Conservation (phyloP, 2,888 invertebrate species). For the Apomyelois bistriatella region DNA sequence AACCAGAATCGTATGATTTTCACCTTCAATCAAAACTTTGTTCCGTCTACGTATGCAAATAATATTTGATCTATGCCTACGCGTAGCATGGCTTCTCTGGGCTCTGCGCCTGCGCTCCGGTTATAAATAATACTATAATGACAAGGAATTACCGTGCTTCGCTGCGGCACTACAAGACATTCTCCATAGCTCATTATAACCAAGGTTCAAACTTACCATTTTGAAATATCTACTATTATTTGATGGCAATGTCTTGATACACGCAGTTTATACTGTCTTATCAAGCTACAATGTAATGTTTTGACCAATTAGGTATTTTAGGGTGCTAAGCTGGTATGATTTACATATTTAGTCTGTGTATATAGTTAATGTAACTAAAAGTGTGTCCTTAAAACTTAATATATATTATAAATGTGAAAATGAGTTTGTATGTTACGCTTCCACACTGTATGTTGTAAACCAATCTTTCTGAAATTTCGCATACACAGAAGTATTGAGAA, state of each 20-base stretch:
- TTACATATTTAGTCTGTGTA: too few relatives aligned
- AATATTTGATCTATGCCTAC: slow-evolving; percentile 31
- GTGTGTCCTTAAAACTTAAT: too few relatives aligned
- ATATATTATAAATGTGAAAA: too few relatives aligned
- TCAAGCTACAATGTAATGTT: not conserved
- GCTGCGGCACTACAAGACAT: slow-evolving; percentile 57
- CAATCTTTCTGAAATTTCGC: too few relatives aligned
- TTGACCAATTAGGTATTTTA: too few relatives aligned
- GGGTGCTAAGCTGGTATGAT: not conserved
- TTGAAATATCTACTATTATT: slow-evolving; percentile 36
- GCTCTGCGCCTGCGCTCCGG: slow-evolving; percentile 46
- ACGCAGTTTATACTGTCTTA: slow-evolving; percentile 14
- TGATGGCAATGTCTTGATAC: slow-evolving; percentile 15
- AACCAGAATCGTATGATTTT: too few relatives aligned
- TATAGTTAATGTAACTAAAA: too few relatives aligned
- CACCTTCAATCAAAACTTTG: too few relatives aligned
- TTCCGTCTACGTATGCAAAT: not conserved
- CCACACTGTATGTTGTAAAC: too few relatives aligned
- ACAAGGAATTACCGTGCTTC: slow-evolving; percentile 73
- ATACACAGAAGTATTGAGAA: too few relatives aligned
- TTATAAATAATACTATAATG: slow-evolving; percentile 77
- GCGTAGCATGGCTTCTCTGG: slow-evolving; percentile 39
- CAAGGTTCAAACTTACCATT: slow-evolving; percentile 50
- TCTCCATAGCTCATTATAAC: slow-evolving; percentile 56
- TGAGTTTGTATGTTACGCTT: too few relatives aligned